Evolutionary conservation across 2,888 invertebrate species (phyloP).

Genomic region (Pharmacophagus antenor): DNA sequence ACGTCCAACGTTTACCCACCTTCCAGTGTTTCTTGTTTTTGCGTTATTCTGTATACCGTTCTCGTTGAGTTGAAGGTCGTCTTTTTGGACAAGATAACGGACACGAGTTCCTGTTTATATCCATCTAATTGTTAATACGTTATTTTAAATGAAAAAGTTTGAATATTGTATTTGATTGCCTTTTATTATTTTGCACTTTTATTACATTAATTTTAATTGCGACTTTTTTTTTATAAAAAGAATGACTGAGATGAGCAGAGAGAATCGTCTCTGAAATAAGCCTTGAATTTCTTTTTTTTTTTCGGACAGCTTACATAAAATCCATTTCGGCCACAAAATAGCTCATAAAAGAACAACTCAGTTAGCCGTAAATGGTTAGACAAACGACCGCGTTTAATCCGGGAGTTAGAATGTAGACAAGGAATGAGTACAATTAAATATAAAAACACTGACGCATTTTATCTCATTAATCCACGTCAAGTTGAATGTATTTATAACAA

Average conservation of each 20-base stretch:
- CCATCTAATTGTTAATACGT: conserved; percentile 36
- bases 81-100: conserved; percentile 65
- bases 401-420: conserved; percentile 76
- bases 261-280: neutral
- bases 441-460: conserved; percentile 64
- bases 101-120: conserved; percentile 56
- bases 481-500: conserved; percentile 76
- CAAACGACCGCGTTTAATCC: conserved; percentile 74
- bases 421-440: conserved; percentile 67
- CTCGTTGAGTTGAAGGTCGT: conserved; percentile 72
- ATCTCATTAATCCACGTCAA: conserved; percentile 73
- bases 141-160: conserved; percentile 5
- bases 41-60: conserved; percentile 71
- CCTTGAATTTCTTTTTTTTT: neutral
- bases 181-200: neutral
- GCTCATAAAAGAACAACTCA: conserved; percentile 63
- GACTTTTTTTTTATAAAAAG: neutral
- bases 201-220: neutral
- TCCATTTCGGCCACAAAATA: conserved; percentile 54
- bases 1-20: conserved; percentile 64
- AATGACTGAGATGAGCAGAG: neutral
- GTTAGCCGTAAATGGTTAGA: conserved; percentile 65
- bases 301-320: conserved; percentile 58
- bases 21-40: conserved; percentile 73
- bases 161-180: neutral